Evolutionary conservation across 2,888 invertebrate genomes (phyloP).

Genomic region (Beris chalybata): DNA sequence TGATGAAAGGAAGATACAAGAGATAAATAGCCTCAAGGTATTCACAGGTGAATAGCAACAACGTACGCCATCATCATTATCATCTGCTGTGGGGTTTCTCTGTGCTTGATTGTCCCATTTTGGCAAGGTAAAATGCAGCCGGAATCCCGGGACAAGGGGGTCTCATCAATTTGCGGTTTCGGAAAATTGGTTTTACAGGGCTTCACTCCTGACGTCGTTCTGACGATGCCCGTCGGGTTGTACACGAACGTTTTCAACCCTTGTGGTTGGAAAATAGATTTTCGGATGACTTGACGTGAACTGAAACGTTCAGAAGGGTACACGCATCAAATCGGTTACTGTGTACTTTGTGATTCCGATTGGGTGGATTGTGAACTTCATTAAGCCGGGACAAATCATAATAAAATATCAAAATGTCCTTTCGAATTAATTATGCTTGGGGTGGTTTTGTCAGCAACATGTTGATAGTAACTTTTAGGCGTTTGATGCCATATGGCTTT

Average conservation of each 20-base stretch:
- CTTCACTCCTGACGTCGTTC: constrained; percentile 27
- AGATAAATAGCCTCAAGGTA: constrained; percentile 6
- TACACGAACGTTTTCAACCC: not conserved
- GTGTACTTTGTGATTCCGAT: too few species aligned
- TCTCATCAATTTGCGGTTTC: constrained; percentile 21
- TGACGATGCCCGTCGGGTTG: not conserved
- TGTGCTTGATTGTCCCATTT: constrained; percentile 3
- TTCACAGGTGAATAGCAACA: constrained; percentile 22
- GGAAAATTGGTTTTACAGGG: constrained; percentile 35
- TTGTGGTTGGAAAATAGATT: constrained; percentile 24
- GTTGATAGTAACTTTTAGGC: too few species aligned
- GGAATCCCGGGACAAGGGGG: not conserved
- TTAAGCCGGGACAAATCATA: too few species aligned
- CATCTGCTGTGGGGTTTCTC: not conserved
- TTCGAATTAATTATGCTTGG: too few species aligned
- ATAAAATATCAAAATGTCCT: too few species aligned
- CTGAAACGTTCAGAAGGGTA: constrained; percentile 11
- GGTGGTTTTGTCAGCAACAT: too few species aligned
- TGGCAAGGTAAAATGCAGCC: constrained; percentile 1
- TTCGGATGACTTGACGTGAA: constrained; percentile 33
- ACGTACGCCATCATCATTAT: constrained; percentile 16
- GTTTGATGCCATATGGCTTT: too few species aligned
- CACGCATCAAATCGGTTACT: too few species aligned
- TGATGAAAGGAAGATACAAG: not conserved
- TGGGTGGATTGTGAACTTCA: too few species aligned